Base-by-base conservation (phyloP, 1,140 invertebrate genomes). In the Fopius arisanus region DNA sequence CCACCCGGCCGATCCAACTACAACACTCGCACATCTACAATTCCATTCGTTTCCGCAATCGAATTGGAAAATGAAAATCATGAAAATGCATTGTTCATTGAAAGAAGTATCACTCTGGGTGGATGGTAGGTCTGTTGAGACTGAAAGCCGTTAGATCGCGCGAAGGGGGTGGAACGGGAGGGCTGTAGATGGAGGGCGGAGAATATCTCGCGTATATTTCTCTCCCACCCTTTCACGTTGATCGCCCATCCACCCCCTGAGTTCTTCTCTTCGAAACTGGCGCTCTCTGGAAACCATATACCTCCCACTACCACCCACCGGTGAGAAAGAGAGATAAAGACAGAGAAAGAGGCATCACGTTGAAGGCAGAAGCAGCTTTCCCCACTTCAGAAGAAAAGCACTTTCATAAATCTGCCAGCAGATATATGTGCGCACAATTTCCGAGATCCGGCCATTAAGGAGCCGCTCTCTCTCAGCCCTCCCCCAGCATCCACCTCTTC, bases 371-470 rank as follows among this genome's bases (percentile, higher is more conserved):
- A 77, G 67, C 73, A 86, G 86, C 87, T 88, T 87, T 88, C 86
- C 86, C 86, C 86, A 88, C 86, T 88, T 87, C 84, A 86, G 87
- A 89, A 89, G 88, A 89, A 89, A 89, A 89, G 92, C 92, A 93
- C 92, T 93, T 93, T 93, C 92, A 93, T 93, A 93, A 93, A 93
- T 93, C 92, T 93, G 92, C 92, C 89, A 89, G 90, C 90, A 93
- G 92, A 93, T 93, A 93, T 93, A 93, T 93, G 92, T 92, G 92
- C 91, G 92, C 92, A 93, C 92, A 93, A 93, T 93, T 93, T 93
- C 92, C 92, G 91, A 92, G 92, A 93, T 93, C 92, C 92, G 92
- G 92, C 92, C 92, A 93, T 93, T 93, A 93, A 92, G 91, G 91
- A 88, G 84, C 84, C 81, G 83, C 83, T 83, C 79, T 80, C 81